Conservation (phyloP, 2,113 vertebrate genomes). For the Athene cunicularia region DNA sequence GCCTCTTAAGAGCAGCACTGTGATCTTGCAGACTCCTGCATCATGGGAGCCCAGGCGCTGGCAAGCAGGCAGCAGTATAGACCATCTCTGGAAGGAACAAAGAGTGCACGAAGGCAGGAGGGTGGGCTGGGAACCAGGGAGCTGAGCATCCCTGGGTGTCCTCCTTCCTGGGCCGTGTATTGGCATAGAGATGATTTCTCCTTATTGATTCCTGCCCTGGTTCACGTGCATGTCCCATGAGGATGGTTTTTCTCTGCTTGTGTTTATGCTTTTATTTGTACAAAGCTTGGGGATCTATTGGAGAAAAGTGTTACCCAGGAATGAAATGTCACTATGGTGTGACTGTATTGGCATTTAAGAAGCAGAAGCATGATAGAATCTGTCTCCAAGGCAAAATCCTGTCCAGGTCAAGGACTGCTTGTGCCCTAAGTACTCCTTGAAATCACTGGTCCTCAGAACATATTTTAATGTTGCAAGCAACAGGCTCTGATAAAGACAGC, state of each 20-base stretch:
- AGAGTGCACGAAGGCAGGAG: not conserved
- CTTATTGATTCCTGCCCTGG: not conserved
- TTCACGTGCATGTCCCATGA: not conserved
- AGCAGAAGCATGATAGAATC: not conserved
- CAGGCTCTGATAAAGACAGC: not conserved
- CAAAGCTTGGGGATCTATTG: not conserved
- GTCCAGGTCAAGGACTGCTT: not conserved
- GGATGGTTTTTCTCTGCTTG: not conserved
- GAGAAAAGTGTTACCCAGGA: not conserved
- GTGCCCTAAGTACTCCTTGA: not conserved
- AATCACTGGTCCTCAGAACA: not conserved
- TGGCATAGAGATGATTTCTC: not conserved
- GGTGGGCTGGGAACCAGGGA: not conserved
- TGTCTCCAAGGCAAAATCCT: not conserved
- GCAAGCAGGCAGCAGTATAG: not conserved
- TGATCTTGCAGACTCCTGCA: slow-evolving; percentile 41
- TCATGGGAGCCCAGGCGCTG: not conserved
- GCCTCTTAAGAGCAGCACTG: slow-evolving; percentile 36
- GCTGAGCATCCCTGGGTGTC: not conserved
- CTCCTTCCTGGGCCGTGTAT: not conserved
- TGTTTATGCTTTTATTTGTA: not conserved
- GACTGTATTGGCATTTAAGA: not conserved
- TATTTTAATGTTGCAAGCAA: not conserved
- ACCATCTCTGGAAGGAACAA: slow-evolving; percentile 28
- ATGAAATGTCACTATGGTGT: not conserved